Base-by-base conservation (phyloP, 35 echinoderm and acorn worm species). In the Strongylocentrotus purpuratus region DNA sequence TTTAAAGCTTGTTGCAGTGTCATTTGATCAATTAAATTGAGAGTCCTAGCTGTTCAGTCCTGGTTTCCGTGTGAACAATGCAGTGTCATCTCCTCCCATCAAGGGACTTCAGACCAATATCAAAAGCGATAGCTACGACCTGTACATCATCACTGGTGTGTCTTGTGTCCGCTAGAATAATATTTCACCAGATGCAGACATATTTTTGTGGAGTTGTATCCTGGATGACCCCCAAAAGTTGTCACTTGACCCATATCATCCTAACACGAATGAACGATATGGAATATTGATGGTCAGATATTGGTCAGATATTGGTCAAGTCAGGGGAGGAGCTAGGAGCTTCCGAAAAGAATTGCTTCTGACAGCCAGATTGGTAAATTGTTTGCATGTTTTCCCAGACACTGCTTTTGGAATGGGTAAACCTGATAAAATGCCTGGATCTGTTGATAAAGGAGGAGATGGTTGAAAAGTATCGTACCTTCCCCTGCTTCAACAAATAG, bases 81-180 rank as follows among this genome's bases (percentile, higher is more conserved):
- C 28, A n/a, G 65, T 78, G 65, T n/a, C 65, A 78, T 78, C 35
- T 41, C 65, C 25, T 78, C 65, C 7, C 65, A 78, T 18, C 65
- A 78, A n/a, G 65, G 28, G 65, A 22, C 65, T 78, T 28, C 25
- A 78, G 28, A 78, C 20, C 25, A 15, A 3, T 78, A 89, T 89
- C 87, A 46, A 46, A 46, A 89, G 87, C 87, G 10, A 89, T 89
- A 89, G 87, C 33, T 46, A 15, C 45, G 32, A 22, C 45, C 87
- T 28, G 45, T 89, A 15, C 4, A 9, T 89, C 87, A 46, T 35
- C 87, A 46, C 45, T 46, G 12, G 33, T 89, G 87, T 89, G 87
- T 89, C 87, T 25, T 45, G 87, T 89, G 87, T 89, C 87, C 87
- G 45, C 45, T 89, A 46, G 87, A 89, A 89, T 89, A 89, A 89